phyloP scores from a whole-genome alignment of 1,140 invertebrate species.

The Papilio polytes region DNA sequence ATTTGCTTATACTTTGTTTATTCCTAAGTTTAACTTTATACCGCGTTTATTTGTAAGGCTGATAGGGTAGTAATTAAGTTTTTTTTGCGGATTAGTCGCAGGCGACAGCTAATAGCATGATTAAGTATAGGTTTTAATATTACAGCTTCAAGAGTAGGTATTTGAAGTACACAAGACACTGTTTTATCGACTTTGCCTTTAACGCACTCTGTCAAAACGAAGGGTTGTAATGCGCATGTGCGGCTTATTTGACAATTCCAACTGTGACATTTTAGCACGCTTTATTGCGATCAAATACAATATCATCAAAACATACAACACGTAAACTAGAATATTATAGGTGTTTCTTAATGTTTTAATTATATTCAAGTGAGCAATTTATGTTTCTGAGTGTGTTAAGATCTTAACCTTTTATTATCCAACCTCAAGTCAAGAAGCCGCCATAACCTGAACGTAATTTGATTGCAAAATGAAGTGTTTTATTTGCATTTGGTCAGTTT shows the following conservation, averaged over 20 bases:
- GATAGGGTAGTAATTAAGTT: too few species aligned
- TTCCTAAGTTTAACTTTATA: too few species aligned
- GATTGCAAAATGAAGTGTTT: constrained; percentile 31
- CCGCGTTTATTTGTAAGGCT: too few species aligned
- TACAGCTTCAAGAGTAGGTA: too few species aligned
- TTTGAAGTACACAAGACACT: constrained; percentile 41
- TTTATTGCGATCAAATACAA: constrained; percentile 60
- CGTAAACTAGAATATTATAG: too few species aligned
- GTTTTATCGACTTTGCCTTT: constrained; percentile 69
- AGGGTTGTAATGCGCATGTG: constrained; percentile 62
- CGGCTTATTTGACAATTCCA: constrained; percentile 62
- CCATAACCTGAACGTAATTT: constrained; percentile 52
- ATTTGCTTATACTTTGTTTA: too few species aligned
- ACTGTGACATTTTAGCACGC: constrained; percentile 68
- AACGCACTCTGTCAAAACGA: constrained; percentile 51
- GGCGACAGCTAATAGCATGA: too few species aligned
- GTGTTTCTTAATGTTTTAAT: constrained; percentile 1
- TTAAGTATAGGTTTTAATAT: too few species aligned
- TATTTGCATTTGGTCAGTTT: constrained; percentile 41
- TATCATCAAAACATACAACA: constrained; percentile 54
- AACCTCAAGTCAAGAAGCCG: constrained; percentile 47
- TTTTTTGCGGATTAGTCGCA: too few species aligned
- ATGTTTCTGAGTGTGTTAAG: background rate
- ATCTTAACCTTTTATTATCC: background rate
- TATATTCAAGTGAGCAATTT: background rate